These are phyloP conservation scores for Zaprionus capensis DNA, from an alignment of 1,140 invertebrate genomes.

Conservation along the genomic window DNA sequence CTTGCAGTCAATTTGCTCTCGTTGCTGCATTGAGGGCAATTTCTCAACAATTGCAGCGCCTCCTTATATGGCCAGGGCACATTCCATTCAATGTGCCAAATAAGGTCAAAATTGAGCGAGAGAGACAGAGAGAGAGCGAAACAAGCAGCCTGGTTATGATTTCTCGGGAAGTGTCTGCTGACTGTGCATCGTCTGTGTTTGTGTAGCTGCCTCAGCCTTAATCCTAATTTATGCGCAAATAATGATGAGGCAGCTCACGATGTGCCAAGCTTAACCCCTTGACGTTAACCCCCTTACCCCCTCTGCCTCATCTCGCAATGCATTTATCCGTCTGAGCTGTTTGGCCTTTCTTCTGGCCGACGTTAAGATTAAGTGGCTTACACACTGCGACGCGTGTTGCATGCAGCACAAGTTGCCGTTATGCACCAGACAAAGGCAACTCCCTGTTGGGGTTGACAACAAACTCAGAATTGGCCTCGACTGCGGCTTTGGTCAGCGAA, in stretches of 20 bases:
- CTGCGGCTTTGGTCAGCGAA: conserved; percentile 58
- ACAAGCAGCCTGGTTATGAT: conserved; percentile 56
- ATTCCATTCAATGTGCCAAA: conserved; percentile 60
- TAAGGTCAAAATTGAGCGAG: conserved; percentile 72
- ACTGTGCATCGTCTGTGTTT: neutral
- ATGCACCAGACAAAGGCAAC: conserved; percentile 58
- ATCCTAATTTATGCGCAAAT: conserved; percentile 82
- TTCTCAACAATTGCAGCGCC: conserved; percentile 47
- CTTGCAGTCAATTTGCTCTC: conserved; percentile 16
- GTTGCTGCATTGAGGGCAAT: conserved; percentile 21
- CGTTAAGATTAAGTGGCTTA: conserved; percentile 76
- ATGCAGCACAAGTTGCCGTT: conserved; percentile 60
- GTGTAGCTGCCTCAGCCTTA: conserved; percentile 37
- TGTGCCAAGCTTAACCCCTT: conserved; percentile 5
- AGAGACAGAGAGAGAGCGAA: neutral
- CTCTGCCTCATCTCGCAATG: neutral
- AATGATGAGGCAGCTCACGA: conserved; percentile 71
- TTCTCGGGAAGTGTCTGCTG: conserved; percentile 61
- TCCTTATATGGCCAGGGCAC: conserved; percentile 54
- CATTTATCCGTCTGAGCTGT: conserved; percentile 37
- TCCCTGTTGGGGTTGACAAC: conserved; percentile 45
- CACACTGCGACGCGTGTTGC: conserved; percentile 56
- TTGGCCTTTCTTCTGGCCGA: conserved; percentile 53
- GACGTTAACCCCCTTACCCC: neutral
- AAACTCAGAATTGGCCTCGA: conserved; percentile 32